Conservation (phyloP, 2,797 vertebrate genomes). For the Buphagus erythrorhynchus region DNA sequence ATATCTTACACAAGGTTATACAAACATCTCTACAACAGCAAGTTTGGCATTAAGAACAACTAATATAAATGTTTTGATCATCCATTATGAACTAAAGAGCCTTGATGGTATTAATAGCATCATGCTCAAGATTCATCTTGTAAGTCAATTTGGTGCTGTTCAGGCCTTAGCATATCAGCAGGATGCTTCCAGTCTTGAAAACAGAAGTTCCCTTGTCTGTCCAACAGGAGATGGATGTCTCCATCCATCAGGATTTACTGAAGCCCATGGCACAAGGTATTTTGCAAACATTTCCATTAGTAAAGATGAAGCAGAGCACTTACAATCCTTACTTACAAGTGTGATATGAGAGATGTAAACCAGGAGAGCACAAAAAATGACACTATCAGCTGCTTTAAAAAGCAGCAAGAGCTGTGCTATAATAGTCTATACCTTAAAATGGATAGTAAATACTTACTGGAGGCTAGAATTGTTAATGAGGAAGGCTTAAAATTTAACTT, state of each 20-base stretch:
- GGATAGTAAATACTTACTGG: neutral
- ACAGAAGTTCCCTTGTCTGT: neutral
- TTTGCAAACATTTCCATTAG: neutral
- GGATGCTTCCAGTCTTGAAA: neutral
- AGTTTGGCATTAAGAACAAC: neutral
- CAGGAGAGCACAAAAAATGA: neutral
- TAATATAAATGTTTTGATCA: neutral
- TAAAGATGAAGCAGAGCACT: neutral
- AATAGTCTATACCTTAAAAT: neutral
- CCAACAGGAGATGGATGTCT: neutral
- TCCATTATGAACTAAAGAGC: neutral
- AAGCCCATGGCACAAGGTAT: neutral
- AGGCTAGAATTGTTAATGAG: neutral
- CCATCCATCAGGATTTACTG: neutral
- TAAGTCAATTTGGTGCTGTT: neutral
- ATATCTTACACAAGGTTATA: neutral
- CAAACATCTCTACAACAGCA: neutral
- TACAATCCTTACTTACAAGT: neutral
- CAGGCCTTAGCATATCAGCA: neutral
- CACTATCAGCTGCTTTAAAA: neutral
- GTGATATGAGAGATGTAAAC: neutral
- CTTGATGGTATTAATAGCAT: neutral
- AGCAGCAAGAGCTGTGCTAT: neutral
- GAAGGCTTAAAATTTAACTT: neutral
- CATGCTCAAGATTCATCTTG: neutral